phyloP scores from a whole-genome alignment of 1,140 invertebrate species.

The Drosophila neocordata region DNA sequence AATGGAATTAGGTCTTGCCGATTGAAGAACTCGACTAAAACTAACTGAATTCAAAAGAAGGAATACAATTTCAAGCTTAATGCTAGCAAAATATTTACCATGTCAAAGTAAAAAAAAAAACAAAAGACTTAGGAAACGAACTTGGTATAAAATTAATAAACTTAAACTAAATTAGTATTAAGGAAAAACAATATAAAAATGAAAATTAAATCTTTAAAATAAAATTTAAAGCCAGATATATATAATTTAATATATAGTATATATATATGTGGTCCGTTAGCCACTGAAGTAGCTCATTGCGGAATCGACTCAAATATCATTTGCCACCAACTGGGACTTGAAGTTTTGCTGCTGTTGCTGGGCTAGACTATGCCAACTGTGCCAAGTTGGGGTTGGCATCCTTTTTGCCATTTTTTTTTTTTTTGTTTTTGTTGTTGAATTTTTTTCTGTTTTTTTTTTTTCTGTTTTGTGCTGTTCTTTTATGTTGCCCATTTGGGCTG shows the following conservation, averaged over 20 bases:
- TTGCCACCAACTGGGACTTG: slow-evolving; percentile 28
- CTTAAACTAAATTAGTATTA: no score
- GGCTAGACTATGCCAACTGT: slow-evolving; percentile 48
- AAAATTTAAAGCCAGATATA: not conserved
- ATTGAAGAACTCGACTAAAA: slow-evolving; percentile 15
- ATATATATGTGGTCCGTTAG: not conserved
- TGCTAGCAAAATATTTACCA: no score
- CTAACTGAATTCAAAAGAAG: not conserved
- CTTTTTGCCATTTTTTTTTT: slow-evolving; percentile 1
- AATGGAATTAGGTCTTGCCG: slow-evolving; percentile 35
- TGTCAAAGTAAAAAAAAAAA: not conserved
- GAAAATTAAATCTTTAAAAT: not conserved
- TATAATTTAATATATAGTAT: slow-evolving; percentile 28
- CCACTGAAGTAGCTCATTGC: slow-evolving; percentile 66
- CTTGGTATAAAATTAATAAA: not conserved
- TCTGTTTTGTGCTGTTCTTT: slow-evolving; percentile 16
- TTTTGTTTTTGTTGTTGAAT: not conserved
- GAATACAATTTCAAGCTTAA: slow-evolving; percentile 15
- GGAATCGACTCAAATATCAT: slow-evolving; percentile 63
- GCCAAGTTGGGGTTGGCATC: slow-evolving; percentile 27
- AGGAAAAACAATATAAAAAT: no score
- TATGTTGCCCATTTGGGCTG: slow-evolving; percentile 43
- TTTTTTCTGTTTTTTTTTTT: slow-evolving; percentile 8
- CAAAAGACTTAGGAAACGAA: slow-evolving; percentile 12
- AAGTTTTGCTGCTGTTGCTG: slow-evolving; percentile 4